These are phyloP conservation scores for Drosophila grimshawi DNA, from an alignment of 1,140 invertebrate species.

Conservation along the genomic window DNA sequence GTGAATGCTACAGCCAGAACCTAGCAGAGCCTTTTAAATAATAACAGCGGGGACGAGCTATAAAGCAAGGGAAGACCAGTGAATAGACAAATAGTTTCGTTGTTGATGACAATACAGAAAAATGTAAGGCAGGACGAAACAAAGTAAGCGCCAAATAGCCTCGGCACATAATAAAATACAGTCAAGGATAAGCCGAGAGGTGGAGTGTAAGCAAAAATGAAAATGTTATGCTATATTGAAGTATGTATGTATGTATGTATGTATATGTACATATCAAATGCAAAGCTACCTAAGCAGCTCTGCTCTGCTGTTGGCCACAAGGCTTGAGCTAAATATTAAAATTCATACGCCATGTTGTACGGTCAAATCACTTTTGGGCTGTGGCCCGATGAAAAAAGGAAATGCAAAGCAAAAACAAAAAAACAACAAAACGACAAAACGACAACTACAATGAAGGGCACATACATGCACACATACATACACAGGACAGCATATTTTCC, in stretches of 20 bases:
- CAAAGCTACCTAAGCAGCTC: conserved; percentile 44
- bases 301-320: conserved; percentile 14
- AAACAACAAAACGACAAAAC: conserved; percentile 22
- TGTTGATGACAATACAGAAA: conserved; percentile 80
- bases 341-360: conserved; percentile 80
- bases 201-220: conserved; percentile 13
- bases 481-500: conserved; percentile 71
- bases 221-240: conserved; percentile 10
- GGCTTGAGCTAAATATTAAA: conserved; percentile 72
- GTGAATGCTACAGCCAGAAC: conserved; percentile 29
- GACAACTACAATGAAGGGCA: conserved; percentile 68
- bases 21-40: conserved; percentile 62
- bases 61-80: conserved; percentile 58
- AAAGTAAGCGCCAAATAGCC: conserved; percentile 58
- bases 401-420: too few species aligned
- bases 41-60: conserved; percentile 41
- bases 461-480: conserved; percentile 54
- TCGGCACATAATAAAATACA: conserved; percentile 53
- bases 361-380: conserved; percentile 64
- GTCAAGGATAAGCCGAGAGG: conserved; percentile 16
- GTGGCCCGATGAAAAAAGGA: neutral
- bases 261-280: conserved; percentile 14
- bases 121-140: conserved; percentile 63
- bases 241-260: conserved; percentile 7
- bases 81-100: conserved; percentile 79